Conservation (phyloP, 2,888 invertebrate genomes). For the Halictus ligatus region DNA sequence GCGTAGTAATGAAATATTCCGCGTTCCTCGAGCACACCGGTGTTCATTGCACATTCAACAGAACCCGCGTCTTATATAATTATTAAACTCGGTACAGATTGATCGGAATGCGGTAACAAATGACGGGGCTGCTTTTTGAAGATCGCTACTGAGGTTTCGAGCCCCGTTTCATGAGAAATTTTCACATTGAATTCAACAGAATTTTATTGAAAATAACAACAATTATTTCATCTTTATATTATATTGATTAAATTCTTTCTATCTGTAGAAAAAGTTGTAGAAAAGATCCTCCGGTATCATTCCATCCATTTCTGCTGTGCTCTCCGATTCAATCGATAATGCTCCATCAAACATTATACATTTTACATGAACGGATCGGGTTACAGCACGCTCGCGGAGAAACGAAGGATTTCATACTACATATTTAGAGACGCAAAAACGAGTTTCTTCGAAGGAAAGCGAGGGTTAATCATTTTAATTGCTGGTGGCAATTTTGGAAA, state of each 20-base stretch:
- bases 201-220: not conserved
- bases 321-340: not conserved
- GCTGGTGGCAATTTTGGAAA: not conserved
- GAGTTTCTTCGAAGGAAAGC: not conserved
- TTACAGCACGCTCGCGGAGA: not conserved
- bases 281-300: not conserved
- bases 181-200: not conserved
- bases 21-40: not conserved
- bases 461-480: not conserved
- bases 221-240: too few species aligned
- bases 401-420: not conserved
- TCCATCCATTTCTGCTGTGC: not conserved
- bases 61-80: constrained; percentile 30
- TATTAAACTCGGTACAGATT: constrained; percentile 36
- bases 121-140: constrained; percentile 19
- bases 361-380: not conserved
- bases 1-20: not conserved
- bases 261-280: not conserved
- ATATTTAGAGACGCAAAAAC: not conserved
- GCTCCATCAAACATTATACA: not conserved
- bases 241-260: too few species aligned
- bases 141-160: constrained; percentile 33
- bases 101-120: constrained; percentile 41
- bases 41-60: not conserved
- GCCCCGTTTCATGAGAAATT: not conserved